Evolutionary conservation across 2,113 vertebrate genomes (phyloP).

Genomic region (Crotalus helleri): DNA sequence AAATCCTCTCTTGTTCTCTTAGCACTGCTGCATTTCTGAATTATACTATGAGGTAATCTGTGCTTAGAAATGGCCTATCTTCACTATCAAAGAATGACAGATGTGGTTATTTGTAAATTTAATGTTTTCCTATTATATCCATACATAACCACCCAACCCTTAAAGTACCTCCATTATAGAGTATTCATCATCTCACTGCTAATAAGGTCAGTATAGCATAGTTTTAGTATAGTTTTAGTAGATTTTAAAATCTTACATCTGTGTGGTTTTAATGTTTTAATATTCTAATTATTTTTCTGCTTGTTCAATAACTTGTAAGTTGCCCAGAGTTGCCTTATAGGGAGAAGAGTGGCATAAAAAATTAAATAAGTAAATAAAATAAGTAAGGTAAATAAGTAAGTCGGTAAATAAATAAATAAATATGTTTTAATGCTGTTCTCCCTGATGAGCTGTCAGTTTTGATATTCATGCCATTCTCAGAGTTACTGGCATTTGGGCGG

Average conservation of each 20-base stretch:
- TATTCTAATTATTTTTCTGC: no score
- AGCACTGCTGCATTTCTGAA: neutral
- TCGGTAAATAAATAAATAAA: neutral
- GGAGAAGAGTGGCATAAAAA: no score
- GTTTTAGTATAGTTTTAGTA: no score
- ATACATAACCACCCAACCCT: neutral
- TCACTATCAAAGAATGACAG: neutral
- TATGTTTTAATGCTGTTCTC: neutral
- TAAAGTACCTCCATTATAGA: neutral
- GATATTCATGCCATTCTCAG: neutral
- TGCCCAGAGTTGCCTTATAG: no score
- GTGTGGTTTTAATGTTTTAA: no score
- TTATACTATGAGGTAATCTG: neutral
- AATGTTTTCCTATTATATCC: neutral
- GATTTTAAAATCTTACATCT: no score
- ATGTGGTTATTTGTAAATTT: neutral
- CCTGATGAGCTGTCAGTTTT: neutral
- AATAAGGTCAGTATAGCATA: no score
- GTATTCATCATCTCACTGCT: neutral
- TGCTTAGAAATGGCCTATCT: neutral
- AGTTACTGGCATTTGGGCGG: no score
- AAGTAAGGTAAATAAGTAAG: no score
- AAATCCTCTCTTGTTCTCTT: neutral
- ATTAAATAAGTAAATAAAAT: no score
- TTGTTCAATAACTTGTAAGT: no score